A percentile compares a stretch with the other conserved stretches of the same genome.
Conservation (phyloP, 1,140 invertebrate species). For the Sarcophaga bullata region DNA sequence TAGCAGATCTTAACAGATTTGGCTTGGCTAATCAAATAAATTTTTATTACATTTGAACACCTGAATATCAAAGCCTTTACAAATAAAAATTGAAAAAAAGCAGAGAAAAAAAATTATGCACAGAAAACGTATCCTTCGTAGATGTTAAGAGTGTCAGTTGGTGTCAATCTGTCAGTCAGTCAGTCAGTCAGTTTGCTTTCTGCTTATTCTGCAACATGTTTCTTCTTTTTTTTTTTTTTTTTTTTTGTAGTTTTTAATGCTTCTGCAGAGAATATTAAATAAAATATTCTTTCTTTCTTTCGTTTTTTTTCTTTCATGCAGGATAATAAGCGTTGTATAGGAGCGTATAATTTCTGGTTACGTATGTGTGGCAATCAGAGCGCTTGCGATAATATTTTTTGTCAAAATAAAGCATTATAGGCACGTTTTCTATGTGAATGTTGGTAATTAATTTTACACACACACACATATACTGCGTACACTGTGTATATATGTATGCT, state of each 20-base stretch:
- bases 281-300: background rate
- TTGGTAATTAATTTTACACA: slow-evolving; percentile 37
- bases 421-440: slow-evolving; percentile 32
- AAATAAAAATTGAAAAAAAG: background rate
- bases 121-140: background rate
- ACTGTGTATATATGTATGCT: background rate
- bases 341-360: background rate
- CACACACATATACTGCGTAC: background rate
- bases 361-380: no score
- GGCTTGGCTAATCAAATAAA: background rate
- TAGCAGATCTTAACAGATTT: background rate
- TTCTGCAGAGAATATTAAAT: background rate
- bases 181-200: no score
- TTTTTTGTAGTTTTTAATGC: background rate
- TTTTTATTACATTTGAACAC: background rate
- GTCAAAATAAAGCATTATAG: slow-evolving; percentile 37
- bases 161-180: no score
- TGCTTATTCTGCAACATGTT: no score
- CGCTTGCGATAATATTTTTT: slow-evolving; percentile 12
- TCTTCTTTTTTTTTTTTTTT: background rate
- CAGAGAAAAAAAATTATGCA: background rate
- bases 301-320: background rate
- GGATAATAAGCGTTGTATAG: background rate
- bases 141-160: background rate
- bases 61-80: background rate